Evolutionary conservation across 2,797 vertebrate species (phyloP).

Genomic region (Moxostoma hubbsi): DNA sequence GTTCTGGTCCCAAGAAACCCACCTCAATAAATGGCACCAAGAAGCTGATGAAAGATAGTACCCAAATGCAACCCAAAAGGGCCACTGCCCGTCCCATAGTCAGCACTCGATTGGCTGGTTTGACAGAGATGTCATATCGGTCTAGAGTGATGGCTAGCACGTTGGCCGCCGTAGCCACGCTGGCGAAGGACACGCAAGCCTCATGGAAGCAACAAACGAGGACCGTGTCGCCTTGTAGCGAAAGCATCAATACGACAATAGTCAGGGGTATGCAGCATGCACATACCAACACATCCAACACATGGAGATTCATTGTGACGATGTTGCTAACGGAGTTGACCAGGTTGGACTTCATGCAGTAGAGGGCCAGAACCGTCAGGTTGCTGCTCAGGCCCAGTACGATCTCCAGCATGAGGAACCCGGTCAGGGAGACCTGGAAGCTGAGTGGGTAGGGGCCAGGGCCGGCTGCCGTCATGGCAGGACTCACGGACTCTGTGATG

Average conservation of each 20-base stretch:
- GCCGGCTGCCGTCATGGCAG: conserved; percentile 80
- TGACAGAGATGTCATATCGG: conserved; percentile 94
- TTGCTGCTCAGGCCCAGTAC: conserved; percentile 95
- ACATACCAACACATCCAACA: conserved; percentile 94
- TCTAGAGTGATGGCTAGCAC: conserved; percentile 94
- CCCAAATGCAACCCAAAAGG: conserved; percentile 90
- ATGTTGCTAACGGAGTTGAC: conserved; percentile 97
- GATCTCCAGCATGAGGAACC: conserved; percentile 92
- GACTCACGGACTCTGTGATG: conserved; percentile 81
- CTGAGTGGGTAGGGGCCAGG: conserved; percentile 85
- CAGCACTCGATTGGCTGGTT: conserved; percentile 91
- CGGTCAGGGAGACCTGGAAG: conserved; percentile 92
- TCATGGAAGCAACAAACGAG: conserved; percentile 94
- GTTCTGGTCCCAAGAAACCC: conserved; percentile 81
- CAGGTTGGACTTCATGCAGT: conserved; percentile 97
- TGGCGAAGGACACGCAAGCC: conserved; percentile 92
- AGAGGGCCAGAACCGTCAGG: conserved; percentile 92
- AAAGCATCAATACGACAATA: conserved; percentile 88
- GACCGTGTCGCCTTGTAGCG: conserved; percentile 85
- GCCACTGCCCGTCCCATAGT: conserved; percentile 90
- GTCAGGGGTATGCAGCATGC: conserved; percentile 94
- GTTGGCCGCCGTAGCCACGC: conserved; percentile 92
- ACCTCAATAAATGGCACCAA: conserved; percentile 95
- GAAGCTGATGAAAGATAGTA: conserved; percentile 90
- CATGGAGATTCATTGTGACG: conserved; percentile 96